A percentile compares a stretch with the other conserved stretches of the same genome.
Evolutionary conservation across 1,140 invertebrate genomes (phyloP).

Genomic region (Phymorhynchus buccinoides): DNA sequence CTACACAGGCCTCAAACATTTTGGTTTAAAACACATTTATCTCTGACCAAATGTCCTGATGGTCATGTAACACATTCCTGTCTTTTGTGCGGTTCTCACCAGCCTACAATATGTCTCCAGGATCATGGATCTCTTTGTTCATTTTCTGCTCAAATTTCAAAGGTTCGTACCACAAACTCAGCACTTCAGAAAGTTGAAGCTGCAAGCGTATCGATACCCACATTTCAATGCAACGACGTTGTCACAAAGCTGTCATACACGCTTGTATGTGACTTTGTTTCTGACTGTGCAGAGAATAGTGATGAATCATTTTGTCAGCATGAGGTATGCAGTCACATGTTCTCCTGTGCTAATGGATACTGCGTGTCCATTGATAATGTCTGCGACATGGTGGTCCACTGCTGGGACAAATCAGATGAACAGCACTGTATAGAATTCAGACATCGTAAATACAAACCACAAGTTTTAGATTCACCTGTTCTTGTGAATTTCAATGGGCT

Average conservation of each 20-base stretch:
- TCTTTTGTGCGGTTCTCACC: not conserved
- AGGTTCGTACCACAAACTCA: not conserved
- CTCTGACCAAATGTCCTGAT: conserved; percentile 27
- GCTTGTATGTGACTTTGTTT: conserved; percentile 1
- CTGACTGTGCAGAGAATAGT: not conserved
- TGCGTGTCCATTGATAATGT: not conserved
- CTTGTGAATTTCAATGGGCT: not conserved
- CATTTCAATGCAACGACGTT: not conserved
- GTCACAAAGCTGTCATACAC: not conserved
- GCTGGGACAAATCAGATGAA: not conserved
- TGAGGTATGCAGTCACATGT: not conserved
- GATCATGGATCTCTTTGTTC: not conserved
- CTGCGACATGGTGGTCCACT: not conserved
- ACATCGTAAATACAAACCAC: too few species aligned
- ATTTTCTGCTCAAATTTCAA: not conserved
- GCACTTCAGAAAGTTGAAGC: not conserved
- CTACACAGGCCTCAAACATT: conserved; percentile 40
- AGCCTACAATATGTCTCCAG: not conserved
- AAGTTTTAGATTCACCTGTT: conserved; percentile 29
- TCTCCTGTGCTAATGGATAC: not conserved
- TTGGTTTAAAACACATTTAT: conserved; percentile 48
- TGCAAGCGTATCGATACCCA: not conserved
- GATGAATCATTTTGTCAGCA: not conserved
- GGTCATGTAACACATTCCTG: not conserved
- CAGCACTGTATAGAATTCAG: conserved; percentile 38